These are phyloP conservation scores for Habropoda laboriosa DNA, from an alignment of 1,140 invertebrate genomes.

Conservation along the genomic window DNA sequence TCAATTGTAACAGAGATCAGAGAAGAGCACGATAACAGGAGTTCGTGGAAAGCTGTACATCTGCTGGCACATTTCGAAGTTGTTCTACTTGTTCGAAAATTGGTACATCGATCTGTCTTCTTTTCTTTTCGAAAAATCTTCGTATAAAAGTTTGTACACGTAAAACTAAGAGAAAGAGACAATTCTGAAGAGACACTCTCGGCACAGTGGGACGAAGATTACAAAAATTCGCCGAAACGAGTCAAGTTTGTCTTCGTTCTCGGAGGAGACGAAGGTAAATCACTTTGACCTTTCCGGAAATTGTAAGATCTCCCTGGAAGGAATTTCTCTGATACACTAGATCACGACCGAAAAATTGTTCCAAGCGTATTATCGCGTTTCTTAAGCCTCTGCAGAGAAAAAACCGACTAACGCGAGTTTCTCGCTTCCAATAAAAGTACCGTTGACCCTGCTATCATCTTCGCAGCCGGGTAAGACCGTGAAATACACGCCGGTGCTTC, in stretches of 20 bases:
- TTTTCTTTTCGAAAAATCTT: background rate
- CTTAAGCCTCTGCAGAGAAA: background rate
- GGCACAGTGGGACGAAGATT: too few relatives aligned
- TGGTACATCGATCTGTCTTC: too few relatives aligned
- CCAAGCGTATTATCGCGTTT: background rate
- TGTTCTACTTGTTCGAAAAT: background rate
- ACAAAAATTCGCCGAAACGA: too few relatives aligned
- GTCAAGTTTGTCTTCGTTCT: too few relatives aligned
- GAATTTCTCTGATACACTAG: background rate
- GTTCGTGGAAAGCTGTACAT: too few relatives aligned
- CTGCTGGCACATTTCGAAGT: too few relatives aligned
- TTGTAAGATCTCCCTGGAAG: background rate
- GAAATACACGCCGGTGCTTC: background rate
- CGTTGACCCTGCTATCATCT: constrained; percentile 16
- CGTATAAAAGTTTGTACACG: too few relatives aligned
- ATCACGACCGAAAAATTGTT: background rate
- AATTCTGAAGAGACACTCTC: too few relatives aligned
- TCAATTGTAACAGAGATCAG: too few relatives aligned
- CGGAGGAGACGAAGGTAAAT: background rate
- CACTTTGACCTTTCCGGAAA: background rate
- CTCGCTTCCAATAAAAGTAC: constrained; percentile 26
- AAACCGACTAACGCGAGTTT: constrained; percentile 25
- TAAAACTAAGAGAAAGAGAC: too few relatives aligned
- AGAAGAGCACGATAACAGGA: too few relatives aligned
- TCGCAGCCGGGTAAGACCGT: background rate